These are phyloP conservation scores for Busseola fusca DNA, from an alignment of 2,888 invertebrate species.

Conservation along the genomic window DNA sequence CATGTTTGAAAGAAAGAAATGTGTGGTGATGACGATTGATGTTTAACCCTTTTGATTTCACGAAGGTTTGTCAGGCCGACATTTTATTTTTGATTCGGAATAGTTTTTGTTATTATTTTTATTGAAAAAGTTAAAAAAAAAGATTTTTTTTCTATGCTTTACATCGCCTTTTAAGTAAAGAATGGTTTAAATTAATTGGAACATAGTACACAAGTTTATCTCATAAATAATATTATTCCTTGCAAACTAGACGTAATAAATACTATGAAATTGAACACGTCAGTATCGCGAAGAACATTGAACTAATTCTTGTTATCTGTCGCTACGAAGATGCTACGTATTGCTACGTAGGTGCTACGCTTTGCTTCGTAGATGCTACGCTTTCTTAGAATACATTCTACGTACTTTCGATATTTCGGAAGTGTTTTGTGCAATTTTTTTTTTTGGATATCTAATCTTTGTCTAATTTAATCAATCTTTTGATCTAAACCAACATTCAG, in stretches of 20 bases:
- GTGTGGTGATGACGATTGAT: constrained; percentile 17
- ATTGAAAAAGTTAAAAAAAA: too few relatives aligned
- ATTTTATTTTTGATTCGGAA: neutral
- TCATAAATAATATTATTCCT: neutral
- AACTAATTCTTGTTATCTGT: neutral
- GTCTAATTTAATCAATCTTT: neutral
- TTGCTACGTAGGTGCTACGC: constrained; percentile 29
- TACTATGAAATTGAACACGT: neutral
- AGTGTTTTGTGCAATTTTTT: neutral
- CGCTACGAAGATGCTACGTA: constrained; percentile 18
- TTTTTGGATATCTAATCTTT: too few relatives aligned
- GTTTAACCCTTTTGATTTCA: constrained; percentile 42
- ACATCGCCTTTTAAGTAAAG: neutral
- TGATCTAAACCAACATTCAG: neutral
- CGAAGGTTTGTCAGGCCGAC: neutral
- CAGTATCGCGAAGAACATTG: neutral
- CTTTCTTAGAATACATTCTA: neutral
- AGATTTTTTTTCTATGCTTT: too few relatives aligned
- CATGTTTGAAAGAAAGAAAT: constrained; percentile 32
- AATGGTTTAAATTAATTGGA: neutral
- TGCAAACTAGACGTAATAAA: neutral
- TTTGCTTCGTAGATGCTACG: constrained; percentile 21
- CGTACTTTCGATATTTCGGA: neutral
- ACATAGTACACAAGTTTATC: neutral
- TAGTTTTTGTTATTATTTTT: neutral